Evolutionary conservation across 2,797 vertebrate genomes (phyloP).

Genomic region (Choloepus didactylus): DNA sequence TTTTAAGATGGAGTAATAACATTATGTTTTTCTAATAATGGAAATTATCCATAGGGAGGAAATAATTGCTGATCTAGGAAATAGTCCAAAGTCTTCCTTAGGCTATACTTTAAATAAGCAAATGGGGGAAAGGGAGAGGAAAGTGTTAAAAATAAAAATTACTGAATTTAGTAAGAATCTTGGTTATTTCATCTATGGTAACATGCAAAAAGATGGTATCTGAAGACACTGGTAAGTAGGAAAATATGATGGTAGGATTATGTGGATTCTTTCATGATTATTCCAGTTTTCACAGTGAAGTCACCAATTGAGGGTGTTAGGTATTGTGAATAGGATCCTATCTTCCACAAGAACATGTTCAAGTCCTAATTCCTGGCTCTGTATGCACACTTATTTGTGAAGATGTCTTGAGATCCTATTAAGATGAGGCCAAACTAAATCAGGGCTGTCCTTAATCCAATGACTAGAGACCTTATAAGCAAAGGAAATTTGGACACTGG

Average conservation of each 20-base stretch:
- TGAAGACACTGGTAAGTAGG: neutral
- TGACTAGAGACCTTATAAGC: too few species aligned
- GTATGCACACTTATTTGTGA: too few species aligned
- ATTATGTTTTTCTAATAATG: neutral
- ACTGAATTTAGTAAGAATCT: neutral
- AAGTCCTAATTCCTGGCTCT: too few species aligned
- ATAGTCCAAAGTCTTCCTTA: neutral
- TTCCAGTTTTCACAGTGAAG: neutral
- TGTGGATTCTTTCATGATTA: neutral
- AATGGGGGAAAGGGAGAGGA: neutral
- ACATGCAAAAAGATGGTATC: neutral
- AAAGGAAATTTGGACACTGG: too few species aligned
- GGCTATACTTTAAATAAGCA: neutral
- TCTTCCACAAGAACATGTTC: too few species aligned
- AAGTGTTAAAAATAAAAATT: neutral
- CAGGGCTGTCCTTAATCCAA: too few species aligned
- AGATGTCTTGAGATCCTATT: too few species aligned
- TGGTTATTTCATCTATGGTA: neutral
- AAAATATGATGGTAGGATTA: neutral
- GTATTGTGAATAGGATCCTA: too few species aligned
- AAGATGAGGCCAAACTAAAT: too few species aligned
- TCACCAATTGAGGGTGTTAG: neutral
- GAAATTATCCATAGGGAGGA: neutral
- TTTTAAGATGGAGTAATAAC: neutral
- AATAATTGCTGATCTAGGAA: neutral